These are phyloP conservation scores for Danio albolineatus DNA, from an alignment of 2,797 vertebrate species.

Conservation along the genomic window DNA sequence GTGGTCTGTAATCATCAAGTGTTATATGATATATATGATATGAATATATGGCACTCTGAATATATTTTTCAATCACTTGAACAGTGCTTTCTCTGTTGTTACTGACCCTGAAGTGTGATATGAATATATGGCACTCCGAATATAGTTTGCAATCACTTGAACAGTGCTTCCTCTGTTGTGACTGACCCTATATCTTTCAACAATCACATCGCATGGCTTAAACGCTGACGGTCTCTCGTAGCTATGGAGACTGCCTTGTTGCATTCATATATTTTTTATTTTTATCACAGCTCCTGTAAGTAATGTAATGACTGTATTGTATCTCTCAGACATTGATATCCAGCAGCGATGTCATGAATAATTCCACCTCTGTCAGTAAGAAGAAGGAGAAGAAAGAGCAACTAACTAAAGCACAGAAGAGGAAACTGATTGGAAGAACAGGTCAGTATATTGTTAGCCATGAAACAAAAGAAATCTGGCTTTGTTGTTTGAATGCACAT, in stretches of 20 bases:
- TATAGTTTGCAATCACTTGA: background rate
- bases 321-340: constrained; percentile 79
- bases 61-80: background rate
- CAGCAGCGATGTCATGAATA: constrained; percentile 75
- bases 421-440: constrained; percentile 90
- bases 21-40: background rate
- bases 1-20: constrained; percentile 77
- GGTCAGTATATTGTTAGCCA: constrained; percentile 71
- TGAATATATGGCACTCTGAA: background rate
- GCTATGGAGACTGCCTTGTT: constrained; percentile 1
- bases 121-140: background rate
- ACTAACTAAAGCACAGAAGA: constrained; percentile 96
- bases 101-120: too few relatives aligned
- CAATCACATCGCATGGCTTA: background rate
- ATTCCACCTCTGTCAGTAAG: constrained; percentile 75
- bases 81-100: background rate
- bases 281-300: background rate
- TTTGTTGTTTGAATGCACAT: background rate
- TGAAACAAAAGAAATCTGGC: background rate
- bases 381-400: constrained; percentile 97
- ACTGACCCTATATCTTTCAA: background rate
- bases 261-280: background rate
- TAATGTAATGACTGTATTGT: background rate
- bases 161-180: background rate
- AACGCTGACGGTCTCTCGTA: background rate